Conservation (phyloP, 2,113 vertebrate species). For the human region GRCh38 chr1:192788001-192788500, state of each 20-base stretch:
- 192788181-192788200: background rate
- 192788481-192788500: background rate
- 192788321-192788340: background rate
- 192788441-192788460: constrained; percentile 18
- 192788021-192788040: background rate
- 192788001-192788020: background rate
- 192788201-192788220: background rate
- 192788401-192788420: background rate
- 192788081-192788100: background rate
- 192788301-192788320: background rate
- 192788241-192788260: constrained; percentile 32
- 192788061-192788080: background rate
- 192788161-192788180: background rate
- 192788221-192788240: background rate
- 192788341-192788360: background rate
- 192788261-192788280: background rate
- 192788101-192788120: background rate
- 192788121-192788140: rapidly evolving
- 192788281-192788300: background rate
- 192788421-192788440: background rate
- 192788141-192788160: background rate
- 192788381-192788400: background rate
- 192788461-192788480: background rate
- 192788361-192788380: background rate
- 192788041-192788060: background rate